phyloP scores from a whole-genome alignment of 1,140 invertebrate species.

The Probaryconus sp. region DNA sequence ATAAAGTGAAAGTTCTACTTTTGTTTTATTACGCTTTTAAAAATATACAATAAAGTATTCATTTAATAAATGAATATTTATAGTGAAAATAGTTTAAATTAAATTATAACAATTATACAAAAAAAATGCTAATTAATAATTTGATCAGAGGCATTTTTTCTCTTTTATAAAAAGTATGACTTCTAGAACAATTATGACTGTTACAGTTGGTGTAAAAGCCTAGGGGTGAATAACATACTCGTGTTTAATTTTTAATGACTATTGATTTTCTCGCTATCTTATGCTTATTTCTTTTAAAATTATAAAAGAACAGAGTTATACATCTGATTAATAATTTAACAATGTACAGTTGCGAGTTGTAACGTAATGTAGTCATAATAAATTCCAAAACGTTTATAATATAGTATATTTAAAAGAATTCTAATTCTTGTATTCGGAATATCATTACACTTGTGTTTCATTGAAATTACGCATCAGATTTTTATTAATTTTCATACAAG shows the following conservation, averaged over 20 bases:
- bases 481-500: too few species aligned
- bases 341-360: neutral
- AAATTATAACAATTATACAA: too few species aligned
- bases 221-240: conserved; percentile 23
- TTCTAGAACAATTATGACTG: neutral
- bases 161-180: neutral
- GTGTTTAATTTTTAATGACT: conserved; percentile 18
- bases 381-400: neutral
- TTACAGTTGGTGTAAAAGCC: conserved; percentile 1
- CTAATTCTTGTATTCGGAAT: neutral
- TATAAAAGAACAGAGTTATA: conserved; percentile 4
- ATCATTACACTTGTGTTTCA: neutral
- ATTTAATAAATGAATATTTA: too few species aligned
- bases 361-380: neutral
- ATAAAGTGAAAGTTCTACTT: too few species aligned
- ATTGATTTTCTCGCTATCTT: conserved; percentile 18
- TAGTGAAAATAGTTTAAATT: too few species aligned
- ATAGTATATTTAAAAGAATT: conserved; percentile 8
- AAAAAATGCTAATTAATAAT: too few species aligned
- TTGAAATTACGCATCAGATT: too few species aligned
- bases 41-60: too few species aligned
- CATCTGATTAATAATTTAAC: conserved; percentile 17
- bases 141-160: too few species aligned
- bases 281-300: conserved; percentile 12
- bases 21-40: too few species aligned